Conservation (phyloP, 2,888 invertebrate genomes). For the Exephanes ischioxanthus region DNA sequence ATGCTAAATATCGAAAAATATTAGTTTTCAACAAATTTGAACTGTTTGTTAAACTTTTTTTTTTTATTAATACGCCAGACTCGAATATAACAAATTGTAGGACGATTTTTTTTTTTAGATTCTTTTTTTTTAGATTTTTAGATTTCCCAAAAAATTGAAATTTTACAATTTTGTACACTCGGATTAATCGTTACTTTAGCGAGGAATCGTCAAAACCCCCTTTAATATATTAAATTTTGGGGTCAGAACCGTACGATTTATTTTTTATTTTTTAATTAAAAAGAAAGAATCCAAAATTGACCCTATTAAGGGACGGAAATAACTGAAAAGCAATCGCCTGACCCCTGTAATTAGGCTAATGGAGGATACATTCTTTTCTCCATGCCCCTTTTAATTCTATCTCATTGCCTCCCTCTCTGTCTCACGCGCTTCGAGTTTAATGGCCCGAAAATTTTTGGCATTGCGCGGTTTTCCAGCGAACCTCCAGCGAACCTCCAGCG, state of each 20-base stretch:
- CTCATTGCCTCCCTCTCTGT: not conserved
- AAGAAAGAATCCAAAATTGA: not conserved
- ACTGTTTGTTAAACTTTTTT: no score
- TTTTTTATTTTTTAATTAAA: not conserved
- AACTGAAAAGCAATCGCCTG: conserved; percentile 1
- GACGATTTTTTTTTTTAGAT: no score
- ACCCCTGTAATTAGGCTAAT: conserved; percentile 59
- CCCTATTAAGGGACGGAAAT: not conserved
- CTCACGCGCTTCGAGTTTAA: conserved; percentile 45
- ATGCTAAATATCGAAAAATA: no score
- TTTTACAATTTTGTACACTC: no score
- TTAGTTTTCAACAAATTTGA: no score
- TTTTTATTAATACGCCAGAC: no score
- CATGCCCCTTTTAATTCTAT: conserved; percentile 16
- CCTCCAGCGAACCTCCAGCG: conserved; percentile 49
- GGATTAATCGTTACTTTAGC: no score
- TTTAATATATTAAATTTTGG: no score
- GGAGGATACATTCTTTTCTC: conserved; percentile 31
- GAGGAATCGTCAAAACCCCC: no score
- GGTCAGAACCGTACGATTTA: not conserved
- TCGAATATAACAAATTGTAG: no score
- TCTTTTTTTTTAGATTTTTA: no score
- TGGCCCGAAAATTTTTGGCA: conserved; percentile 58
- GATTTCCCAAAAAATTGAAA: no score
- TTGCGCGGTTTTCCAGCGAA: conserved; percentile 48